phyloP scores from a whole-genome alignment of 2,113 vertebrate genomes.

The Perca schrenkii region DNA sequence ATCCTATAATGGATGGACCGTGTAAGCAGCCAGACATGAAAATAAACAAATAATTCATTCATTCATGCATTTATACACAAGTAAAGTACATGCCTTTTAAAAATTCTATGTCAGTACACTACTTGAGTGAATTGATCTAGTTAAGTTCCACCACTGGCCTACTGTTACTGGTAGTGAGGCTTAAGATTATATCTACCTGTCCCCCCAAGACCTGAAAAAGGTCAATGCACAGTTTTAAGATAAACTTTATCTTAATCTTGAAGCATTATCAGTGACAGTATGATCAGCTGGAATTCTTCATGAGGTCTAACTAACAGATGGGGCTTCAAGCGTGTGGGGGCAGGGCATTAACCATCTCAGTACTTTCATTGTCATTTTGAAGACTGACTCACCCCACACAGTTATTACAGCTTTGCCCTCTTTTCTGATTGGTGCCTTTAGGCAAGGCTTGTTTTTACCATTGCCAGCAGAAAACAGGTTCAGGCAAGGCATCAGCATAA shows the following conservation, averaged over 20 bases:
- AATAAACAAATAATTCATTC: too few species aligned
- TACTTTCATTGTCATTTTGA: slow-evolving; percentile 18
- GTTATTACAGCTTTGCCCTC: slow-evolving; percentile 21
- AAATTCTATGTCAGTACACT: not conserved
- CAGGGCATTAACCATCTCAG: not conserved
- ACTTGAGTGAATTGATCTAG: not conserved
- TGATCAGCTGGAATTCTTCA: slow-evolving; percentile 2
- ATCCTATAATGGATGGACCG: too few species aligned
- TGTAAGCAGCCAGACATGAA: too few species aligned
- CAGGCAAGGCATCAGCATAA: slow-evolving; percentile 49
- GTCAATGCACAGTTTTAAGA: too few species aligned
- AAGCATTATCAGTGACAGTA: not conserved
- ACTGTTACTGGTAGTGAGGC: too few species aligned
- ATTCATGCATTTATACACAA: too few species aligned
- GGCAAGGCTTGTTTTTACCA: slow-evolving; percentile 56
- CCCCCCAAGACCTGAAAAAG: too few species aligned
- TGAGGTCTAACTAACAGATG: too few species aligned
- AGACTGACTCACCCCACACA: slow-evolving; percentile 26
- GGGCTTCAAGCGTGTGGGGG: not conserved
- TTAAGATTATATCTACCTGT: not conserved
- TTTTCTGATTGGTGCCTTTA: slow-evolving; percentile 41
- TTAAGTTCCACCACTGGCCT: not conserved
- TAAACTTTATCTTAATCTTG: not conserved
- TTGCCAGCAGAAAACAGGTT: slow-evolving; percentile 62
- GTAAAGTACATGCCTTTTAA: too few species aligned